A percentile compares a stretch with the other conserved stretches of the same genome.
Evolutionary conservation across 1,140 invertebrate genomes (phyloP).

Genomic region (Heliconius himera): DNA sequence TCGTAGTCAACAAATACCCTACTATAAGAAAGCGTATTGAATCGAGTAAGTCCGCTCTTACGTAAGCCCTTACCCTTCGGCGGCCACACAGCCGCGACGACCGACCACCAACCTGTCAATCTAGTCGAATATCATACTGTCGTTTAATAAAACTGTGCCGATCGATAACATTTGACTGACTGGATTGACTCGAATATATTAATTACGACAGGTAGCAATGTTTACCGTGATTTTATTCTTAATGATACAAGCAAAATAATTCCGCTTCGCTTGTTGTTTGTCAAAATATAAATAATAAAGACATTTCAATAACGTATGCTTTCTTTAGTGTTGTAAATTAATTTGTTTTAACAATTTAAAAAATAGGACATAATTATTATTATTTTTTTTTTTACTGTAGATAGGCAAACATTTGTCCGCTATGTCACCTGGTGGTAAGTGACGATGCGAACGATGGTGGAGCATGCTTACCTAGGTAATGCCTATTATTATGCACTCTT

Average conservation of each 20-base stretch:
- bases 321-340: no score
- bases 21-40: constrained; percentile 26
- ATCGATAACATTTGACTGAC: constrained; percentile 16
- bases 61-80: constrained; percentile 26
- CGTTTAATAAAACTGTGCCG: constrained; percentile 6
- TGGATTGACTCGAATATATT: constrained; percentile 19
- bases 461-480: no score
- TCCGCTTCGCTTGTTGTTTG: not conserved
- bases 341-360: not conserved
- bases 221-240: not conserved
- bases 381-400: no score
- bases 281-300: not conserved
- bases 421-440: no score
- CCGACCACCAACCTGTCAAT: constrained; percentile 26
- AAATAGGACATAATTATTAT: not conserved
- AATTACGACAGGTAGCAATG: not conserved
- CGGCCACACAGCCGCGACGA: constrained; percentile 14
- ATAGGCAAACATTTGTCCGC: no score
- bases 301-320: no score
- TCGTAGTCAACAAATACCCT: constrained; percentile 25
- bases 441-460: no score
- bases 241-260: not conserved
- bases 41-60: constrained; percentile 31
- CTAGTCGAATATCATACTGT: constrained; percentile 16
- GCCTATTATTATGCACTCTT: no score